A percentile compares a stretch with the other conserved stretches of the same genome.
These are phyloP conservation scores for Caenorhabditis imperialis DNA, from an alignment of 2,888 invertebrate genomes.

Conservation along the genomic window DNA sequence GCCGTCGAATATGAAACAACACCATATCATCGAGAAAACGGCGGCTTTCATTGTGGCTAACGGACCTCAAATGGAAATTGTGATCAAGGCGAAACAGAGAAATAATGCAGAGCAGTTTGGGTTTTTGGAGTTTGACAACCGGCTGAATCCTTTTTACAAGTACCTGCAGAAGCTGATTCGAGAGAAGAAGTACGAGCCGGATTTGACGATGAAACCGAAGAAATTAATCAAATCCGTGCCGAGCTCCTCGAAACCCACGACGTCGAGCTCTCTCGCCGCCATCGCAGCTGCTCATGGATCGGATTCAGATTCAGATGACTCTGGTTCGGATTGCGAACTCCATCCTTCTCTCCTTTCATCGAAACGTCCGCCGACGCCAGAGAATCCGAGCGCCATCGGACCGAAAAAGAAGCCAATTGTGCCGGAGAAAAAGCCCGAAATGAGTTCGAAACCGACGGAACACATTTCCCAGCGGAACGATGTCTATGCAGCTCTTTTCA, in stretches of 20 bases:
- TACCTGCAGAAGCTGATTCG: constrained; percentile 81
- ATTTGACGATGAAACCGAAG: constrained; percentile 37
- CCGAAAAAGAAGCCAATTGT: constrained; percentile 32
- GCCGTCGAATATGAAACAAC: constrained; percentile 70
- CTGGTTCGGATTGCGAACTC: constrained; percentile 65
- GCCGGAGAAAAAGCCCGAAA: constrained; percentile 5
- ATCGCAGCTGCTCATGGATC: constrained; percentile 56
- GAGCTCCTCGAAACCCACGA: background rate
- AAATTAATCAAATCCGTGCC: constrained; percentile 34
- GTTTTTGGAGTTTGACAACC: constrained; percentile 90
- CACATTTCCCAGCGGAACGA: constrained; percentile 63
- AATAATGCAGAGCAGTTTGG: constrained; percentile 83
- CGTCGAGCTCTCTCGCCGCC: constrained; percentile 43
- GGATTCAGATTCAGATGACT: constrained; percentile 53
- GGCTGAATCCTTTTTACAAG: constrained; percentile 90
- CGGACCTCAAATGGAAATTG: constrained; percentile 97
- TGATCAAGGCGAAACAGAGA: constrained; percentile 94
- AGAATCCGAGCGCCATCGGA: constrained; percentile 36
- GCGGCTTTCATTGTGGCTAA: constrained; percentile 80
- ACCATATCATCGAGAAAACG: constrained; percentile 91
- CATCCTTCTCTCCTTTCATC: constrained; percentile 62
- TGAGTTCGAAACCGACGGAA: constrained; percentile 1
- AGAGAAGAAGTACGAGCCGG: constrained; percentile 78
- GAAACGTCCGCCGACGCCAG: constrained; percentile 52
- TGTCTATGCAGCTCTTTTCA: constrained; percentile 73